Percentiles rank a stretch among this genome's conserved stretches.
phyloP scores from a whole-genome alignment of 37 sponge, comb jelly and placozoan species.

The Oscarella lobularis region DNA sequence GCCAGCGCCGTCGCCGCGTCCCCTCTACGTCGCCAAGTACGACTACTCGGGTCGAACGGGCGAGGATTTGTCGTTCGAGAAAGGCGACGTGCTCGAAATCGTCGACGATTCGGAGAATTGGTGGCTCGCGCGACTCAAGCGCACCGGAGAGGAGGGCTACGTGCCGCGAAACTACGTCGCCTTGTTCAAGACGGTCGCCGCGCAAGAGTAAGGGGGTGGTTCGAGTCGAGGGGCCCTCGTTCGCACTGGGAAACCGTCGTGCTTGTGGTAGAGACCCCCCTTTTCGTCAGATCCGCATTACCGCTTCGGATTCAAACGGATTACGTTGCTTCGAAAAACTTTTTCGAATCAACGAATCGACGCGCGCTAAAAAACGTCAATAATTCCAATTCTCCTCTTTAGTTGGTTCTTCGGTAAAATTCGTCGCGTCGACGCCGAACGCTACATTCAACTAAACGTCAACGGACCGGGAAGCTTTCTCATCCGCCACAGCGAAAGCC shows the following conservation, averaged over 20 bases:
- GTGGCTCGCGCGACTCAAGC: slow-evolving; percentile 89
- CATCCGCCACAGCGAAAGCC: slow-evolving; percentile 85
- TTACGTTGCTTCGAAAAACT: too few relatives aligned
- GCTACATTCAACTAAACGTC: slow-evolving; percentile 52
- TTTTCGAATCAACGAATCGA: too few relatives aligned
- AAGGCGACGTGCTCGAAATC: slow-evolving; percentile 82
- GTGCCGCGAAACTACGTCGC: slow-evolving; percentile 95
- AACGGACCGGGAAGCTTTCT: slow-evolving; percentile 69
- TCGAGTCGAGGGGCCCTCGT: too few relatives aligned
- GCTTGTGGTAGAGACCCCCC: too few relatives aligned
- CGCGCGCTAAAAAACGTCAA: too few relatives aligned
- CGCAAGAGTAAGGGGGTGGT: slow-evolving; percentile 79
- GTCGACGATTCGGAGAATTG: slow-evolving; percentile 82
- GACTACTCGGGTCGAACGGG: slow-evolving; percentile 89
- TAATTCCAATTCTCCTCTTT: too few relatives aligned
- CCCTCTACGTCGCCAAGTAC: slow-evolving; percentile 81
- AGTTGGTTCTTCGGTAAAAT: slow-evolving; percentile 97
- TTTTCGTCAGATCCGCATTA: too few relatives aligned
- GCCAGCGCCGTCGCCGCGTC: slow-evolving; percentile 20
- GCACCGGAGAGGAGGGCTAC: slow-evolving; percentile 76
- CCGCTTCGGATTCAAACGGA: too few relatives aligned
- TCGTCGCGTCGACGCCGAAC: slow-evolving; percentile 88
- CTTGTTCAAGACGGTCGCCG: slow-evolving; percentile 77
- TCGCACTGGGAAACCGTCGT: too few relatives aligned
- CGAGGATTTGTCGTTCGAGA: slow-evolving; percentile 84